These are phyloP conservation scores for Echiichthys vipera DNA, from an alignment of 2,797 vertebrate genomes.

Conservation along the genomic window DNA sequence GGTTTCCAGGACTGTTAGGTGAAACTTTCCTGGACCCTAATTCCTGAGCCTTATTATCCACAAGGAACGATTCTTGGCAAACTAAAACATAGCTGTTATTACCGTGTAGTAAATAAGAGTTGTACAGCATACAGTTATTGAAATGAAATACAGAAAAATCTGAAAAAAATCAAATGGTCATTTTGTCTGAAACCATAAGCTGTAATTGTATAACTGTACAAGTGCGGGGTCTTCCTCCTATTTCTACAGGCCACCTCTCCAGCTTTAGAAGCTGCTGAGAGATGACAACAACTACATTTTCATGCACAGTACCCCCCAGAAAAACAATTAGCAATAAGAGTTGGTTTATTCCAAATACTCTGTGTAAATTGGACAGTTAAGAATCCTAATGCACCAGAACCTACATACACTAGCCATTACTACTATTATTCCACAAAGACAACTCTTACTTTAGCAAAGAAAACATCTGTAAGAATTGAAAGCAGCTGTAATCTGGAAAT, in stretches of 20 bases:
- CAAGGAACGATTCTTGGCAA: constrained; percentile 46
- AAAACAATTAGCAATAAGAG: constrained; percentile 55
- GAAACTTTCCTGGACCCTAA: constrained; percentile 54
- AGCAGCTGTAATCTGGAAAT: constrained; percentile 60
- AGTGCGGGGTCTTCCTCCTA: neutral
- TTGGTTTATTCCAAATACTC: constrained; percentile 66
- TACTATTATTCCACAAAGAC: constrained; percentile 69
- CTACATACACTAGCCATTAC: constrained; percentile 70
- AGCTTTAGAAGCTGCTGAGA: constrained; percentile 30
- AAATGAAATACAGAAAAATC: constrained; percentile 30
- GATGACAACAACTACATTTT: constrained; percentile 32
- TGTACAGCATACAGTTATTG: constrained; percentile 34
- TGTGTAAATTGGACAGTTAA: constrained; percentile 65
- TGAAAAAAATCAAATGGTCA: constrained; percentile 1
- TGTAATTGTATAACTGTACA: constrained; percentile 30
- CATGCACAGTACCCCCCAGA: constrained; percentile 51
- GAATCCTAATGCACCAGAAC: constrained; percentile 76
- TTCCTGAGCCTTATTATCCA: constrained; percentile 78
- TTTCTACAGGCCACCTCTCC: constrained; percentile 25
- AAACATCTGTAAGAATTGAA: constrained; percentile 51
- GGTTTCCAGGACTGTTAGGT: constrained; percentile 42
- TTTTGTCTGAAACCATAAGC: constrained; percentile 25
- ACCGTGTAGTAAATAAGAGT: constrained; percentile 30
- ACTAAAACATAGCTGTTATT: constrained; percentile 33
- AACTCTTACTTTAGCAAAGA: constrained; percentile 52